Evolutionary conservation across 2,797 vertebrate species (phyloP).

Genomic region (Mareca strepera): DNA sequence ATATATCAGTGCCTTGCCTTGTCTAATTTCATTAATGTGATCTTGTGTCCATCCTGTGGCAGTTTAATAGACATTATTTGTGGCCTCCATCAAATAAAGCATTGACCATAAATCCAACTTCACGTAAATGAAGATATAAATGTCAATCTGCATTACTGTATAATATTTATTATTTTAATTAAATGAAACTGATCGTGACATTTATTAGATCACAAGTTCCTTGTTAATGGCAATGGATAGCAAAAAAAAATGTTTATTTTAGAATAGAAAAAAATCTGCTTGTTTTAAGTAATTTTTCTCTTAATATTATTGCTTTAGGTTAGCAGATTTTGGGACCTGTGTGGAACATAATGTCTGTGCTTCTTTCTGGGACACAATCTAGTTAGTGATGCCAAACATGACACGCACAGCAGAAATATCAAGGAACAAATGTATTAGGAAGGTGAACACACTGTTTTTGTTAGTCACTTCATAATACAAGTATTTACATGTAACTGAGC

Average conservation of each 20-base stretch:
- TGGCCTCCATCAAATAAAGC: constrained; percentile 89
- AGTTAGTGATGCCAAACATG: not conserved
- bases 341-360: not conserved
- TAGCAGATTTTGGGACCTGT: constrained; percentile 60
- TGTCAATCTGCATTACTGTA: constrained; percentile 88
- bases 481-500: not conserved
- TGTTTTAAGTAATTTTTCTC: constrained; percentile 79
- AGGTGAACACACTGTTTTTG: not conserved
- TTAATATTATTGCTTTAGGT: constrained; percentile 75
- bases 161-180: constrained; percentile 98
- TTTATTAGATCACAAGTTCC: constrained; percentile 90
- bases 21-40: constrained; percentile 92
- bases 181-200: constrained; percentile 91
- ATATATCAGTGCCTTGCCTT: constrained; percentile 82
- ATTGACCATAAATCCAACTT: constrained; percentile 85
- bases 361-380: not conserved
- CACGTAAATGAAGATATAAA: constrained; percentile 87
- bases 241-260: constrained; percentile 80
- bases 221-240: constrained; percentile 86
- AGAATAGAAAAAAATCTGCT: constrained; percentile 81
- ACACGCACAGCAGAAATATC: not conserved
- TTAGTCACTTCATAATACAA: not conserved
- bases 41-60: constrained; percentile 86
- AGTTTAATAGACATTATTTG: constrained; percentile 95
- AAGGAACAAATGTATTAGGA: not conserved